Evolutionary conservation across 2,113 vertebrate genomes (phyloP), one percentile per base, ranked within the genome.

Genomic region (Scatophagus argus): DNA sequence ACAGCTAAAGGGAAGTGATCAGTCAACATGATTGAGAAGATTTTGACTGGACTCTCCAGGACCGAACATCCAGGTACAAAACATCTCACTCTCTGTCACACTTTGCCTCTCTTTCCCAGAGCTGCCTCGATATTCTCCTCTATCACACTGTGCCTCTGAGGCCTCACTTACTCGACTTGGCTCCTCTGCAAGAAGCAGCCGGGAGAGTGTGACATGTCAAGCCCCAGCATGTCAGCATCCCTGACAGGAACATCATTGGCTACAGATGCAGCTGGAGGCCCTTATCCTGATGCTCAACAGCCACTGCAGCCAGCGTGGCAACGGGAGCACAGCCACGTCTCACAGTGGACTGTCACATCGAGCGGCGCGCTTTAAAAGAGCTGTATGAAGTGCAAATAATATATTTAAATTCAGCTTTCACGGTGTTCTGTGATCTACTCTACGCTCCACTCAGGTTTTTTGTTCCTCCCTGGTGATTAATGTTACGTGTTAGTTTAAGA

Each of bases 341-440:
- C 44, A n/a, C 27, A 36, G 61, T 46, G 25, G 39, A 38, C 62
- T 47, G 60, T 70, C 84, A 79, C 34, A 31, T 1, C 0, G 46
- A 82, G 79, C 34, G 12, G 23, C 9, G 36, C 1, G 69, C 67
- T 72, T 70, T 84, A 63, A 60, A 47, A 0, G 66, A 79, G 56
- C 70, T 19, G 69, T 89, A 44, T 86, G 85, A 82, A 84, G 82
- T 83, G 82, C 82, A 82, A 90, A 90, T 86, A 25, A 43, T 46
- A 9, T 34, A 77, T 88, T 85, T 49, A 77, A 67, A 77, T 84
- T 16, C n/a, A 63, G 13, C 61, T 65, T 81, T 81, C 71, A 82
- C 81, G 47, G 1, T 46, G 43, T 51, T 36, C 49, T 29, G 63
- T 79, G 77, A 79, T 69, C 34, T 52, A 10, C 41, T 67, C 5